Evolutionary conservation across 2,888 invertebrate genomes (phyloP), one percentile per base, ranked within the genome.

Genomic region (Troilus luridus): DNA sequence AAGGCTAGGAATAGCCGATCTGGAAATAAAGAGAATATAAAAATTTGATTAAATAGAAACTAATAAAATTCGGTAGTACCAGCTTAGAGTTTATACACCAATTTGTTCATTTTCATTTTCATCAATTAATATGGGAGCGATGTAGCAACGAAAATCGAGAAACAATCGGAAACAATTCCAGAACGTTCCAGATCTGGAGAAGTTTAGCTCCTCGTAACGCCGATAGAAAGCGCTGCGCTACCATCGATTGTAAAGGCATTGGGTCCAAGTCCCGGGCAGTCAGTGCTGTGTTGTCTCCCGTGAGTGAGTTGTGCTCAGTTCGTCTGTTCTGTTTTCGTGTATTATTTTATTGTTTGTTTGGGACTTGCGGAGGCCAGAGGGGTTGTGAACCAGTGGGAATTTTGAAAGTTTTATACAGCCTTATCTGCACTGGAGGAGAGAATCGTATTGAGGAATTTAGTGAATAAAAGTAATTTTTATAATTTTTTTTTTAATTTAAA

Each of bases 221-320:
- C 85, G 1, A 85, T n/a, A 85, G 85, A 85, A n/a, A 17, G 85
- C 85, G 85, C 3, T 85, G n/a, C 12, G n/a, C 12, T n/a, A 12
- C 21, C 85, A 85, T 85, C 85, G 85, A 85, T 85, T 85, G 56
- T 54, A 12, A n/a, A 85, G n/a, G 85, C 85, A 58, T 6, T 85
- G 21, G 85, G 56, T 54, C 9, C 56, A 21, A 14, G 85, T 85
- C 85, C 85, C 85, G 85, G 85, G 56, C 85, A 85, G 85, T 85
- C 85, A 85, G 85, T 85, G 56, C 56, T 85, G 85, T 85, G 85
- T 58, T 85, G 85, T 85, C 56, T 54, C 11, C 56, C 21, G 85
- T 85, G 85, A 11, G 85, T 56, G 56, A 56, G 21, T 56, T 1
- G 85, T 85, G 19, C 7, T 6, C 56, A 56, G 85, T 85, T 85